Evolutionary conservation across 1,140 invertebrate genomes (phyloP).

Genomic region (Monochamus saltuarius): DNA sequence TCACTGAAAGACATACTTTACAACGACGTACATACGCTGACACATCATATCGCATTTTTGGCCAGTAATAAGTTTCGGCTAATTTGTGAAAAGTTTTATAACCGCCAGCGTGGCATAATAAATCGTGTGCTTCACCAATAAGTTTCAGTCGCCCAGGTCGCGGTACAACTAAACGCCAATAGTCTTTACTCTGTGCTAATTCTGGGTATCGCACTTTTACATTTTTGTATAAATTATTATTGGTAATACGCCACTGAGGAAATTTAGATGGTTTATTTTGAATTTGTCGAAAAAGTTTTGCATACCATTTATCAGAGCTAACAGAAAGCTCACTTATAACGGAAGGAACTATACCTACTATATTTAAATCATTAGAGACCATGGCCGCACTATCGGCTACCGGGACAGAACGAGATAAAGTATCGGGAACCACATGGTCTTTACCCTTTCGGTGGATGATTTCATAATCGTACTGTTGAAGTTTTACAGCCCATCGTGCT

Average conservation of each 20-base stretch:
- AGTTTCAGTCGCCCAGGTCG: not conserved
- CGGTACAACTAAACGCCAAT: constrained; percentile 12
- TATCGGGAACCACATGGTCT: constrained; percentile 13
- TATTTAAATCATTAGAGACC: too few relatives aligned
- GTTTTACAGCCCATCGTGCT: constrained; percentile 3
- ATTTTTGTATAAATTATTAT: constrained; percentile 13
- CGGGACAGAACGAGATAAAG: constrained; percentile 13
- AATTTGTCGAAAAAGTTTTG: not conserved
- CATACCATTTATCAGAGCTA: constrained; percentile 6
- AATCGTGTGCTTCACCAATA: constrained; percentile 6
- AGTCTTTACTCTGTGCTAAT: too few relatives aligned
- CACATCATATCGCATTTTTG: constrained; percentile 21
- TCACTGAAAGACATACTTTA: constrained; percentile 1
- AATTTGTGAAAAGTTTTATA: constrained; percentile 13
- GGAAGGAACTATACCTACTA: not conserved
- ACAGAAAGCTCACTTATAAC: not conserved
- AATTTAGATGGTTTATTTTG: not conserved
- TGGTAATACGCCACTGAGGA: constrained; percentile 5
- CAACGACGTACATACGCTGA: constrained; percentile 7
- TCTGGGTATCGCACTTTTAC: not conserved
- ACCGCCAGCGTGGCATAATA: constrained; percentile 6
- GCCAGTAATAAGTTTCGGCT: constrained; percentile 18
- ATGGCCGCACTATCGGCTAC: not conserved
- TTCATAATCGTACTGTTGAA: constrained; percentile 12
- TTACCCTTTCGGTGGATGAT: constrained; percentile 10